These are phyloP conservation scores for Rhinolophus ferrumequinum DNA, from an alignment of 2,113 vertebrate species.

Conservation along the genomic window DNA sequence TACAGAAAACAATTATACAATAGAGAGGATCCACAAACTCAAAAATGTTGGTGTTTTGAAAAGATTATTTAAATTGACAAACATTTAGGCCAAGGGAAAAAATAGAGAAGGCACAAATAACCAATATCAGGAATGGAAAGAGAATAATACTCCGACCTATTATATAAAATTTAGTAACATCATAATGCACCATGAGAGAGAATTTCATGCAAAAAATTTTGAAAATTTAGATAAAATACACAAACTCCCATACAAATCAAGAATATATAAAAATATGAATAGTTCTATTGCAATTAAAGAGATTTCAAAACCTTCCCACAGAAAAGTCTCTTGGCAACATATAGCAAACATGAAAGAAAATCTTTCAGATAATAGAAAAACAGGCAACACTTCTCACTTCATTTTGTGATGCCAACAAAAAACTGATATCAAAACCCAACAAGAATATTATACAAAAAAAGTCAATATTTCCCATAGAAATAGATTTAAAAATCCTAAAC, in stretches of 20 bases:
- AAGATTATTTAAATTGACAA: background rate
- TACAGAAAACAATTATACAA: background rate
- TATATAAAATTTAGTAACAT: background rate
- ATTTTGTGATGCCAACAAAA: background rate
- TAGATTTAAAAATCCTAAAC: background rate
- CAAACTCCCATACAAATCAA: background rate
- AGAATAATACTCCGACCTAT: background rate
- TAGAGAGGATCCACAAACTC: background rate
- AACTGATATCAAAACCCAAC: background rate
- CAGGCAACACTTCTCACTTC: background rate
- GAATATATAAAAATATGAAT: background rate
- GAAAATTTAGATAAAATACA: conserved; percentile 1
- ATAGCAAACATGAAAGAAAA: background rate
- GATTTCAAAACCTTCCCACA: background rate
- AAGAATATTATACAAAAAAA: background rate
- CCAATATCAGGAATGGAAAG: background rate
- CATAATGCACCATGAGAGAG: background rate
- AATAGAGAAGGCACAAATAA: background rate
- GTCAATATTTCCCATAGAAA: background rate
- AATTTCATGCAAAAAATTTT: background rate
- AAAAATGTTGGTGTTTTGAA: background rate
- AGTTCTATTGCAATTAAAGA: background rate
- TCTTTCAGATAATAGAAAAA: background rate
- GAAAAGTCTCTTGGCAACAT: background rate
- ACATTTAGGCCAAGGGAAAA: background rate